These are phyloP conservation scores for Fregata magnificens DNA, from an alignment of 2,113 vertebrate genomes.

Conservation along the genomic window DNA sequence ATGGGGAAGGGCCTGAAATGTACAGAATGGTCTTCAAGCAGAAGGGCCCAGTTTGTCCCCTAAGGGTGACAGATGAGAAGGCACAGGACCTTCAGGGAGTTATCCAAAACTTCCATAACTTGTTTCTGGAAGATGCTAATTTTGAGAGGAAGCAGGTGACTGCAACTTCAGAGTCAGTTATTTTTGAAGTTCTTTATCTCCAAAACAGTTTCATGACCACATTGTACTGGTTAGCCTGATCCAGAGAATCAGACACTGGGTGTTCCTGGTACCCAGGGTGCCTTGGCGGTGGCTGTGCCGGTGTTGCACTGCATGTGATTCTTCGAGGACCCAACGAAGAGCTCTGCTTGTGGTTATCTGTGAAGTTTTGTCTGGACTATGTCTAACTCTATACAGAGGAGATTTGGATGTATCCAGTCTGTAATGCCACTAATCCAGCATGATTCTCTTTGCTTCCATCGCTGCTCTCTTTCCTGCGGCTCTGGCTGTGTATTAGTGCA, in stretches of 20 bases:
- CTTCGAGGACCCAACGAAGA: neutral
- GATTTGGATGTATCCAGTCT: neutral
- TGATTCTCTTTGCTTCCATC: neutral
- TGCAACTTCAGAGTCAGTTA: neutral
- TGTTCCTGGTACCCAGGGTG: neutral
- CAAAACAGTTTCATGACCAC: neutral
- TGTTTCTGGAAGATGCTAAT: neutral
- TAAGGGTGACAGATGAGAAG: neutral
- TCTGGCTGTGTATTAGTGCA: neutral
- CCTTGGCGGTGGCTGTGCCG: fast-evolving
- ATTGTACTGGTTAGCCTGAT: neutral
- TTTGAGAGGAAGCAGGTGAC: neutral
- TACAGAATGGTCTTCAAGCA: neutral
- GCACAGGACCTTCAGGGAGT: neutral
- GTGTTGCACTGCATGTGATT: neutral
- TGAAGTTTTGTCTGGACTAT: neutral
- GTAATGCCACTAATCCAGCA: fast-evolving
- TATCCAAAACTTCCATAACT: neutral
- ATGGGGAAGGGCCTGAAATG: neutral
- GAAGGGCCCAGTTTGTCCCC: neutral
- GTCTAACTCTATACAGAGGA: neutral
- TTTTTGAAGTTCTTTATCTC: neutral
- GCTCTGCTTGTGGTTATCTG: neutral
- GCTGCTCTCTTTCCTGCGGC: neutral
- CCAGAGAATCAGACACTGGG: neutral